A percentile compares a stretch with the other conserved stretches of the same genome.
phyloP scores from a whole-genome alignment of 2,888 invertebrate genomes.

The Bombylius discolor region DNA sequence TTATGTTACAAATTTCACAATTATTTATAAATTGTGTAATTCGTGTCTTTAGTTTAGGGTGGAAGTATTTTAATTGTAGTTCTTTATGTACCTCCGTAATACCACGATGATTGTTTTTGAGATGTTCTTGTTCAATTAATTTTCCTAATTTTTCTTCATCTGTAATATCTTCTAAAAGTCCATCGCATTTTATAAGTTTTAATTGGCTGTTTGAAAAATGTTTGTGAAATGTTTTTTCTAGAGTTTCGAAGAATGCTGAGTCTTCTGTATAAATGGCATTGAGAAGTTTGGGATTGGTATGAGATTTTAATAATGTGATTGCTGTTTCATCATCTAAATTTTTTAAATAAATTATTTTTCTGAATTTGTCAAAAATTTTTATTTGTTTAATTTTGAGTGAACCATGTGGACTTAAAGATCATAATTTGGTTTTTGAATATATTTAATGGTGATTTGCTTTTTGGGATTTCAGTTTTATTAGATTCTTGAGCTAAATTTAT shows the following conservation, averaged over 20 bases:
- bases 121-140: not conserved
- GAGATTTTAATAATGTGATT: not conserved
- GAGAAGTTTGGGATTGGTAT: not conserved
- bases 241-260: not conserved
- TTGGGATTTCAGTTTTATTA: not conserved
- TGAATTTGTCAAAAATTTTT: not conserved
- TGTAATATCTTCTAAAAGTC: not conserved
- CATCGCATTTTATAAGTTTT: not conserved
- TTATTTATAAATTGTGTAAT: not conserved
- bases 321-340: not conserved
- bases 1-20: not conserved
- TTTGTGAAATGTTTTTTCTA: not conserved
- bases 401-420: not conserved
- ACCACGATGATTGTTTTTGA: not conserved
- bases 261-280: not conserved
- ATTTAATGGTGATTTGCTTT: not conserved
- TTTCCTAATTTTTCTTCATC: not conserved
- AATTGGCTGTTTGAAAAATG: not conserved
- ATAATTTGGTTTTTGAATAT: not conserved
- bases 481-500: not conserved
- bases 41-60: not conserved
- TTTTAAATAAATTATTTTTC: not conserved
- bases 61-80: not conserved
- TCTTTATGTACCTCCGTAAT: not conserved
- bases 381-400: not conserved